Evolutionary conservation across 1,140 invertebrate species (phyloP).

Genomic region (Drosophila ogumai): DNA sequence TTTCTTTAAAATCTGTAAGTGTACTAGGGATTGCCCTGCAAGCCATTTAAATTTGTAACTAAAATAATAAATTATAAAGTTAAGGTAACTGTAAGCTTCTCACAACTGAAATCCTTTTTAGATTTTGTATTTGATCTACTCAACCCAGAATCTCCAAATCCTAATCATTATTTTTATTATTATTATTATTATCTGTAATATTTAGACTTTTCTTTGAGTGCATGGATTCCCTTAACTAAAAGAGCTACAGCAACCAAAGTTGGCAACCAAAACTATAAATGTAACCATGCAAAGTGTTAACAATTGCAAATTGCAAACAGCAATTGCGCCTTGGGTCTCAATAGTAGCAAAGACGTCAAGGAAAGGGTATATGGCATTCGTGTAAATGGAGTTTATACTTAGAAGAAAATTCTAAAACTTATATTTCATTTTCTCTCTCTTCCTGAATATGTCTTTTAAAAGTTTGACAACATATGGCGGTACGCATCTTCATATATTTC

Average conservation of each 20-base stretch:
- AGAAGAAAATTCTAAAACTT: background rate
- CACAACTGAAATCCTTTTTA: background rate
- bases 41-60: background rate
- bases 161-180: background rate
- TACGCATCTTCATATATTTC: no score
- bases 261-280: constrained; percentile 3
- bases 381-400: background rate
- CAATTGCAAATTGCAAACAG: constrained; percentile 3
- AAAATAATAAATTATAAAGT: no score
- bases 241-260: constrained; percentile 13
- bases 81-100: background rate
- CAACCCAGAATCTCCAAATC: background rate
- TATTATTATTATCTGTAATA: background rate
- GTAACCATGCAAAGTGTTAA: constrained; percentile 6
- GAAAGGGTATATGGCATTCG: constrained; percentile 1
- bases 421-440: background rate
- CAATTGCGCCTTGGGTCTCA: background rate
- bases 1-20: no score
- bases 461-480: background rate
- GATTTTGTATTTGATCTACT: background rate
- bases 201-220: background rate
- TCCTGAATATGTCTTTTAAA: background rate
- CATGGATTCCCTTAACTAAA: constrained; percentile 5
- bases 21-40: background rate
- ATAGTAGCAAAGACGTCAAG: background rate